Evolutionary conservation across 2,888 invertebrate genomes (phyloP).

Genomic region (Sympetrum striolatum): DNA sequence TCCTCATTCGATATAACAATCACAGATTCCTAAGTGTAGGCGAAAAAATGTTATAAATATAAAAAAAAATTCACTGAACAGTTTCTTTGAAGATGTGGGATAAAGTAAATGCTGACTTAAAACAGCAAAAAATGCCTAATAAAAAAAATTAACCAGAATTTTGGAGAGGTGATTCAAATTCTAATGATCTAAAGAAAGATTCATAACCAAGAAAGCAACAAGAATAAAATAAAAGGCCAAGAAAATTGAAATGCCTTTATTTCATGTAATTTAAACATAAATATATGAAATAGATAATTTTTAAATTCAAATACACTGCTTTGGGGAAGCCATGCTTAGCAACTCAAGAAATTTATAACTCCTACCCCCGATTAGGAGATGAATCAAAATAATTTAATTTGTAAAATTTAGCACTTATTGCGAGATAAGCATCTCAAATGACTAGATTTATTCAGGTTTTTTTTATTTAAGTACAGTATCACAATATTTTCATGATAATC

Average conservation of each 20-base stretch:
- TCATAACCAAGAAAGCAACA: neutral
- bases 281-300: neutral
- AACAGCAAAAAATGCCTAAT: too few relatives aligned
- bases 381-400: neutral
- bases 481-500: slow-evolving; percentile 1
- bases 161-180: too few relatives aligned
- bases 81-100: too few relatives aligned
- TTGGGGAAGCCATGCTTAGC: neutral
- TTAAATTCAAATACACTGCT: slow-evolving; percentile 1
- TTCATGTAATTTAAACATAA: neutral
- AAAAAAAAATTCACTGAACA: too few relatives aligned
- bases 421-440: neutral
- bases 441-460: neutral
- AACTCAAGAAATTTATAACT: neutral
- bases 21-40: too few relatives aligned
- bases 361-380: slow-evolving; percentile 13
- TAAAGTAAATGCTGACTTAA: too few relatives aligned
- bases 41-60: too few relatives aligned
- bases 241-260: slow-evolving; percentile 25
- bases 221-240: slow-evolving; percentile 27
- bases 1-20: too few relatives aligned
- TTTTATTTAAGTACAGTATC: neutral
- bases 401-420: neutral
- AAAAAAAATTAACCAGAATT: too few relatives aligned
- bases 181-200: too few relatives aligned